Evolutionary conservation across 2,113 vertebrate genomes (phyloP).

Genomic region (Lepus americanus): DNA sequence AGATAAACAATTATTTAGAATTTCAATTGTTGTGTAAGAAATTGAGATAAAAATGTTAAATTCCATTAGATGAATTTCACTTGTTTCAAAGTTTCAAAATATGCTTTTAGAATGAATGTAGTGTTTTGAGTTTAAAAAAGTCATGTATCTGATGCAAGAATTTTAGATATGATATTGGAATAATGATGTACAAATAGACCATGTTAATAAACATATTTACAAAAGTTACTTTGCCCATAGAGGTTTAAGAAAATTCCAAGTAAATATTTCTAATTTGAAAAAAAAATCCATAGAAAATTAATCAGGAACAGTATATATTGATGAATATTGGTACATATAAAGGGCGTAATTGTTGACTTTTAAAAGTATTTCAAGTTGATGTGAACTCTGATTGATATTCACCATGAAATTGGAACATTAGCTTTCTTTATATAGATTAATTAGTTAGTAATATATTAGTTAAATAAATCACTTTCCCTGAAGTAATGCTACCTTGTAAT

Average conservation of each 20-base stretch:
- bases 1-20: not conserved
- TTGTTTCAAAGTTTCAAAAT: not conserved
- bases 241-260: slow-evolving; percentile 65
- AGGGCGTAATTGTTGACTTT: slow-evolving; percentile 40
- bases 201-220: slow-evolving; percentile 37
- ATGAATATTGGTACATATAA: not conserved
- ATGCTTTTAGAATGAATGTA: not conserved
- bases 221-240: slow-evolving; percentile 27
- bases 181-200: not conserved
- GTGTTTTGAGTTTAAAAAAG: not conserved
- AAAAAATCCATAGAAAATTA: slow-evolving; percentile 61
- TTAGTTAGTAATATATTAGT: slow-evolving; percentile 26
- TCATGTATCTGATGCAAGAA: not conserved
- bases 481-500: not conserved
- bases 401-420: not conserved
- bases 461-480: not conserved
- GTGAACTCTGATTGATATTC: not conserved
- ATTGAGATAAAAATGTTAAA: not conserved
- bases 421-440: not conserved
- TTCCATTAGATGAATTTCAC: not conserved
- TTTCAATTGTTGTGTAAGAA: not conserved
- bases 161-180: not conserved
- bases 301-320: slow-evolving; percentile 57
- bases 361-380: slow-evolving; percentile 17
- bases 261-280: slow-evolving; percentile 57